These are phyloP conservation scores for Diplosoma virens DNA, from an alignment of 23 tunicate genomes.

Conservation along the genomic window DNA sequence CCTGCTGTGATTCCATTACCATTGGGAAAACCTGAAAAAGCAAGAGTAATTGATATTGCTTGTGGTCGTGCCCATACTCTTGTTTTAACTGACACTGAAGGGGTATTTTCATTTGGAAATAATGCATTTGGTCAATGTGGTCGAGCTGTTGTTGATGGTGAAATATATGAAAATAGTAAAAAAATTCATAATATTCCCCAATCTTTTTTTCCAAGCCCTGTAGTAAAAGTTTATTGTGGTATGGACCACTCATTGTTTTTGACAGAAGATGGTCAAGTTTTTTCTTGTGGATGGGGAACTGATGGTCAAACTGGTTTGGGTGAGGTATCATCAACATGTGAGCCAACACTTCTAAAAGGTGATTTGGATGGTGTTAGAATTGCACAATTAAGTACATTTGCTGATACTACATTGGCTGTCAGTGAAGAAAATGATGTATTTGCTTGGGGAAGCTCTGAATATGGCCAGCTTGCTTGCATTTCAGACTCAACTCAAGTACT, in stretches of 20 bases:
- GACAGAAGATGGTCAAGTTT: conserved; percentile 60
- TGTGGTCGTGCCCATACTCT: conserved; percentile 88
- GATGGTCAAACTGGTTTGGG: conserved; percentile 95
- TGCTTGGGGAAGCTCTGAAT: conserved; percentile 98
- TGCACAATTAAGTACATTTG: conserved; percentile 46
- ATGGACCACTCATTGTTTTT: conserved; percentile 93
- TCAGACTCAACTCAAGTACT: conserved; percentile 65
- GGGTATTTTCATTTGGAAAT: conserved; percentile 65
- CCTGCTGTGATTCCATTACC: conserved; percentile 72
- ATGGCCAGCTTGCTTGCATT: conserved; percentile 67
- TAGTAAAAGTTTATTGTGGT: conserved; percentile 68
- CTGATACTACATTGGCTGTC: conserved; percentile 72
- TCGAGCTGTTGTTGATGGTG: conserved; percentile 76
- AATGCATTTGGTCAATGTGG: conserved; percentile 95
- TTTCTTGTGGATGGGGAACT: conserved; percentile 90
- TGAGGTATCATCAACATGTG: conserved; percentile 8
- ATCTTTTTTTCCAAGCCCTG: conserved; percentile 40
- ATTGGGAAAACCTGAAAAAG: conserved; percentile 24
- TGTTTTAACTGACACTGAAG: conserved; percentile 75
- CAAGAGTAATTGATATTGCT: conserved; percentile 66
- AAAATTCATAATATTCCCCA: conserved; percentile 64
- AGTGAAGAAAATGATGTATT: conserved; percentile 56
- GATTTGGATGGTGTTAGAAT: conserved; percentile 68
- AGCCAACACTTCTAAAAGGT: conserved; percentile 51
- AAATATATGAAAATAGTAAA: conserved; percentile 57